Evolutionary conservation across 2,113 vertebrate species (phyloP).

Genomic region (Erythrolamprus reginae): DNA sequence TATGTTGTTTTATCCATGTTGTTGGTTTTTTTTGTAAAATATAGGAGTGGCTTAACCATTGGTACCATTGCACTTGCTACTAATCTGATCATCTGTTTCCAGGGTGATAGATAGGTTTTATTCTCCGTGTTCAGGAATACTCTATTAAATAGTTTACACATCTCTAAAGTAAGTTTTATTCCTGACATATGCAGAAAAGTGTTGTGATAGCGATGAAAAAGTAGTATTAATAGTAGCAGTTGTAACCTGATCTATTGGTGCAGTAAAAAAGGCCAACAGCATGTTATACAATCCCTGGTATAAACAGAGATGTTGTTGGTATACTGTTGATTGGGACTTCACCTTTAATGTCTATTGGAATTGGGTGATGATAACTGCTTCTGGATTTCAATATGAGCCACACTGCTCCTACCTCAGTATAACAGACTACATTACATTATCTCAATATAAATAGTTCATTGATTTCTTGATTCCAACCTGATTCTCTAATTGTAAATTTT

Average conservation of each 20-base stretch:
- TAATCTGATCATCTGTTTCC: neutral
- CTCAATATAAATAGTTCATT: neutral
- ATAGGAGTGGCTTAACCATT: neutral
- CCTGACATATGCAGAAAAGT: neutral
- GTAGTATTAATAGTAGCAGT: neutral
- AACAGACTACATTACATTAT: neutral
- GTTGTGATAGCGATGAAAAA: neutral
- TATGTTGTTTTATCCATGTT: neutral
- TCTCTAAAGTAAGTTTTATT: neutral
- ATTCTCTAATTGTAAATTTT: neutral
- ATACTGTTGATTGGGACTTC: neutral
- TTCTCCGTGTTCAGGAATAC: neutral
- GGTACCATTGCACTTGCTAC: neutral
- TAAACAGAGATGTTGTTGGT: neutral
- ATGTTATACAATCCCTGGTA: neutral
- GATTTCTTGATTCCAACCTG: neutral
- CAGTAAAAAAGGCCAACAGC: neutral
- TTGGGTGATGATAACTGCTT: neutral
- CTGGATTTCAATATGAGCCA: neutral
- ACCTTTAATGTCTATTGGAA: neutral
- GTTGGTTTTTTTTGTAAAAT: neutral
- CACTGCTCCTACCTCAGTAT: neutral
- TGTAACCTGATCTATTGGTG: neutral
- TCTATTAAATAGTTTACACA: neutral
- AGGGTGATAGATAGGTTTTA: neutral